Evolutionary conservation across 2,888 invertebrate species (phyloP).

Genomic region (Subacronicta megacephala): DNA sequence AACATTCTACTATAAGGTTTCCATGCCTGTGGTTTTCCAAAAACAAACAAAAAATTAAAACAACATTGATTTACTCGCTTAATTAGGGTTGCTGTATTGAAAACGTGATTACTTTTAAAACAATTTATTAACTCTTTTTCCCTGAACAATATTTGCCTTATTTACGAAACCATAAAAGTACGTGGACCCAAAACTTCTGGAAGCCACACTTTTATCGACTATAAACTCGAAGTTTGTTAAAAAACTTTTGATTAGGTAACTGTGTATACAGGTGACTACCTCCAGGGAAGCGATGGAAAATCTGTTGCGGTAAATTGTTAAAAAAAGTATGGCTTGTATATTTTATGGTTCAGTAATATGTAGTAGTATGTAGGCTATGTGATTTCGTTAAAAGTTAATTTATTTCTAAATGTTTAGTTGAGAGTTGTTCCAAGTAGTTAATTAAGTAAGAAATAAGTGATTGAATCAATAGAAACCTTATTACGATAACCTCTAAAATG

Average conservation of each 20-base stretch:
- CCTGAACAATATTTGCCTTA: constrained; percentile 10
- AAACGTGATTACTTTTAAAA: not conserved
- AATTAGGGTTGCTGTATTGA: not conserved
- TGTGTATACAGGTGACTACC: constrained; percentile 12
- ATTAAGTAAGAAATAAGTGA: too few relatives aligned
- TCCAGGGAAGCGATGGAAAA: constrained; percentile 3
- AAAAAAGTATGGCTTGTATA: not conserved
- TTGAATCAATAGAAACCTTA: too few relatives aligned
- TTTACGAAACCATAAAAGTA: constrained; percentile 29
- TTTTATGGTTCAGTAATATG: constrained; percentile 7
- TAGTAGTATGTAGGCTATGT: too few relatives aligned
- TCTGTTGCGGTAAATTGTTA: constrained; percentile 6
- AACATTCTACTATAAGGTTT: not conserved
- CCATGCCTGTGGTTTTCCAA: not conserved
- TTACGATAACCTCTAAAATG: too few relatives aligned
- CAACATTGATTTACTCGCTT: not conserved
- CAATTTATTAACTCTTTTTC: not conserved
- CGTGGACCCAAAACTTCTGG: constrained; percentile 13
- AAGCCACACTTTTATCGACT: constrained; percentile 22
- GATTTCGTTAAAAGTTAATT: too few relatives aligned
- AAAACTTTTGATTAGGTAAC: constrained; percentile 33
- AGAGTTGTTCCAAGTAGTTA: too few relatives aligned
- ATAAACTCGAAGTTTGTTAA: constrained; percentile 22
- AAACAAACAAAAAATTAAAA: not conserved
- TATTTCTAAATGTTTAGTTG: too few relatives aligned